Evolutionary conservation across 2,888 invertebrate genomes (phyloP), one percentile per base, ranked within the genome.

Genomic region (Strigamia crassipes): DNA sequence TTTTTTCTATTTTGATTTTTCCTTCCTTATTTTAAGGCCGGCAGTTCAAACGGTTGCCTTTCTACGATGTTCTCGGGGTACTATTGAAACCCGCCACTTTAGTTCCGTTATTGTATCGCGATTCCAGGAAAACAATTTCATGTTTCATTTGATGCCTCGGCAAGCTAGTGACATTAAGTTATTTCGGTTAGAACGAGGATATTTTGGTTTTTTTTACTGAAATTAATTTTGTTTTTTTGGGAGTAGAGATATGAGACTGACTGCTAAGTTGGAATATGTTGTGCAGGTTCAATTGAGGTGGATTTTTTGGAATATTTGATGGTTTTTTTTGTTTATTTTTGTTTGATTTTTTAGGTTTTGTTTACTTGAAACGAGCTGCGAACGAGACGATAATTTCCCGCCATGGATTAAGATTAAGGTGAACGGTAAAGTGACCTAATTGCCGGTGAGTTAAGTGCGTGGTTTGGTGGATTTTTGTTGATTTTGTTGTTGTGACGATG

Each of bases 351-450:
- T 77, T 84, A 86, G 88, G 85, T 97, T 98, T 89, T 97, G 96
- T 89, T 90, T 96, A 34, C 90, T 96, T 86, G 98, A 98, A 88
- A 94, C 95, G 0, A 88, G 87, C 41, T 94, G 94, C 86, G 96
- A 96, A 86, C 97, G 97, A 89, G 96, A 97, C 86, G 97, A 98
- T 87, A 94, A 93, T 86, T 97, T 97, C 89, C 98, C 97, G 83
- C 95, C 97, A 73, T 95, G 93, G 87, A 93, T 97, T 86, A 92
- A 92, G 86, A 96, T 97, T 78, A 95, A 96, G 91, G 93, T 97
- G 83, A 97, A 97, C 89, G 94, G 94, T 86, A 96, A 96, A 90
- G 90, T 94, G 86, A 95, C 95, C 86, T 94, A 94, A 83, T 89
- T 98, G 86, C 97, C 97, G 84, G 96, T 96, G n/a, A n/a, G n/a